Evolutionary conservation across 2,113 vertebrate genomes (phyloP).

Genomic region (Thalassarche chlororhynchos): DNA sequence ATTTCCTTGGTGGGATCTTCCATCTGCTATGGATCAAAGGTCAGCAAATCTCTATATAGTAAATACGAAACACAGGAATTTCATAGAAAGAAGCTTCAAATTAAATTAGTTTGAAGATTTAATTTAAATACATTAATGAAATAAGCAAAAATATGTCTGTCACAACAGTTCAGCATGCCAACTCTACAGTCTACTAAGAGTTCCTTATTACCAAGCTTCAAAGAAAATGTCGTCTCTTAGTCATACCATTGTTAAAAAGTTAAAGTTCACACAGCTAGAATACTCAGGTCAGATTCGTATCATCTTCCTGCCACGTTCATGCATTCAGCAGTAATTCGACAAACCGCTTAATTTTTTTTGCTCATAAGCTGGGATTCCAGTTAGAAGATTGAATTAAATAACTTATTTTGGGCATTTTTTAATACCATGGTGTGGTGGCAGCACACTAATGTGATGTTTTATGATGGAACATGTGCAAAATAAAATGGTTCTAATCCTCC

Average conservation of each 20-base stretch:
- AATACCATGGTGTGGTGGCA: background rate
- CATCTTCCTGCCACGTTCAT: background rate
- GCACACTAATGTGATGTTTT: background rate
- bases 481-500: background rate
- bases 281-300: background rate
- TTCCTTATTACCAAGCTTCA: background rate
- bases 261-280: background rate
- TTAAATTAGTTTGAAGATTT: background rate
- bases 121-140: constrained; percentile 1
- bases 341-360: background rate
- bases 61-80: background rate
- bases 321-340: background rate
- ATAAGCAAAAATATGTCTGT: background rate
- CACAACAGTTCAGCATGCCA: background rate
- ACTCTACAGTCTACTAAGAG: background rate
- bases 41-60: background rate
- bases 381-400: background rate
- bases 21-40: background rate
- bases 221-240: background rate
- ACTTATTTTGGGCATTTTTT: background rate
- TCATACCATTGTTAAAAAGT: background rate
- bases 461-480: background rate
- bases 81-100: background rate
- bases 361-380: background rate
- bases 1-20: background rate